Evolutionary conservation across 1,140 invertebrate species (phyloP), one percentile per base, ranked within the genome.

Genomic region (Cotesia glomerata): DNA sequence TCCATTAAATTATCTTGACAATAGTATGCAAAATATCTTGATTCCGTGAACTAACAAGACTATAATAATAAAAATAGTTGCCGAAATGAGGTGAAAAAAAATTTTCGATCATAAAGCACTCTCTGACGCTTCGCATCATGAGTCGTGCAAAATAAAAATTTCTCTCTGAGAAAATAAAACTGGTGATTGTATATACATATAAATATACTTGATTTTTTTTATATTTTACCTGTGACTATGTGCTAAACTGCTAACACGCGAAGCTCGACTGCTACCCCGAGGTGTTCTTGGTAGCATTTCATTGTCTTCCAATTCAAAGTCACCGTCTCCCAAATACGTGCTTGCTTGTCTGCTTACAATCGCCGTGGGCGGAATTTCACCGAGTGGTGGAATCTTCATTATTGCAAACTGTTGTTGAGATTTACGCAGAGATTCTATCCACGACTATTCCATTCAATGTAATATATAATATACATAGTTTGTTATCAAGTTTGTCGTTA

Each of bases 191-290:
- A 26, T 11, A 3, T n/a, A 5, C 36, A 59, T 45, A 16, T 0
- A 11, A 63, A 9, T 26, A 61, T 14, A 36, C 7, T 63, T 70
- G 18, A 49, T 13, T 32, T 1, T 35, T 9, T 62, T 62, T 70
- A 8, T 54, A 64, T 49, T 14, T 69, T 69, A 76, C 89, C 88
- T 89, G 77, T 91, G 90, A 79, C 91, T 91, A 75, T 91, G 91
- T 68, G 90, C 91, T 7, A 91, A 86, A 82, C 90, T 91, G 69
- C 90, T 91, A 18, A 91, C 89, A 74, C 90, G 86, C 61, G 89
- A 89, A 45, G 87, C 87, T 74, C 88, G 77, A 67, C 84, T 87
- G 35, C 85, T 86, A 32, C 84, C 84, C 26, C 83, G 78, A 5
- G 85, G 84, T 7, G 86, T 87, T 69, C 82, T 85, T 7, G 80